Evolutionary conservation across 2,797 vertebrate species (phyloP), one percentile per base, ranked within the genome.

Genomic region (Dromococcyx pavoninus): DNA sequence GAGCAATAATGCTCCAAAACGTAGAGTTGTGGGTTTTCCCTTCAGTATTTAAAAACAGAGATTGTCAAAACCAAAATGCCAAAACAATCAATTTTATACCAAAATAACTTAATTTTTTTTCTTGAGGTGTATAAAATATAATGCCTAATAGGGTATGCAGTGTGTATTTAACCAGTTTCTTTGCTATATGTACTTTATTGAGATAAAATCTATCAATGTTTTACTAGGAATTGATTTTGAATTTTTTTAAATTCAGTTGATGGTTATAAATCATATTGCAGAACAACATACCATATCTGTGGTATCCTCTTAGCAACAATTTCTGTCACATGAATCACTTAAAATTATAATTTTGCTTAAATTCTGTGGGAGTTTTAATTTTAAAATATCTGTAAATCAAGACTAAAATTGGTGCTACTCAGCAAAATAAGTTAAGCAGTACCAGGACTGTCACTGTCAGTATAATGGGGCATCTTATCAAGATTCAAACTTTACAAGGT

Each of bases 31-130:
- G 74, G 89, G 61, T 88, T 97, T 96, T 79, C 30, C 54, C 10
- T 89, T 93, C 66, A 86, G 11, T 73, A 65, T 73, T 91, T 95
- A 54, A 74, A 96, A 75, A 3, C 30, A 54, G 43, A 69, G 44
- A 69, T 54, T 86, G 33, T 51, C 44, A 77, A 88, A 64, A 94
- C 37, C 69, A 80, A 84, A 84, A 90, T n/a, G 66, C 28, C 9
- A 50, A 89, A 44, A 41, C 39, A 96, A 53, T 94, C 61, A 62
- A 86, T 88, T 93, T 79, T 95, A 27, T n/a, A 95, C 75, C 48
- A 86, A 92, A 90, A 78, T 80, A 93, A 41, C 65, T n/a, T n/a
- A n/a, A n/a, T 85, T 94, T 91, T 48, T 91, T 76, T 91, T 85
- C 41, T 91, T 30, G 73, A 94, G 27, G 32, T 76, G 65, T 58